Percentiles rank a stretch among this genome's conserved stretches.
phyloP scores from a whole-genome alignment of 1,140 invertebrate species.

The Laodelphax striatellus region DNA sequence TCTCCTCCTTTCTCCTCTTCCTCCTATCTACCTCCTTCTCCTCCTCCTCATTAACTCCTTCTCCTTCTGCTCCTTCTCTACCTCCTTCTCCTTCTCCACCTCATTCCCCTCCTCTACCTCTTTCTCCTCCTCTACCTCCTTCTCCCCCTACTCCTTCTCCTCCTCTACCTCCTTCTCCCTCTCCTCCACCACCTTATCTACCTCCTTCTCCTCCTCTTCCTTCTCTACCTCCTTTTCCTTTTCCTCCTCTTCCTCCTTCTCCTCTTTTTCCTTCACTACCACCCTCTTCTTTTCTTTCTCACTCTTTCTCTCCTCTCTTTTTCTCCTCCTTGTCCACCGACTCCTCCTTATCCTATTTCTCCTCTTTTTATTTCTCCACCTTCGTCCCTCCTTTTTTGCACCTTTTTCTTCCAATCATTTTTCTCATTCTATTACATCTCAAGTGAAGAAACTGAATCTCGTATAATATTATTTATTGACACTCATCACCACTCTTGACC shows the following conservation, averaged over 20 bases:
- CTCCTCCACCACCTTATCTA: too few species aligned
- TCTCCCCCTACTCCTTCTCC: neutral
- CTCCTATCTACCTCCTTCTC: neutral
- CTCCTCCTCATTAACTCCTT: neutral
- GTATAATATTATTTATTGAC: too few species aligned
- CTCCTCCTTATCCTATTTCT: neutral
- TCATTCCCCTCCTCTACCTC: too few species aligned
- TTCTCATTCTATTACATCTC: too few species aligned
- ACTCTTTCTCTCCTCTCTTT: neutral
- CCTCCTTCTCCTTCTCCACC: too few species aligned
- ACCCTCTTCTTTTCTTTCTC: conserved; percentile 3
- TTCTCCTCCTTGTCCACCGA: neutral
- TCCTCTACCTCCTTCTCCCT: neutral
- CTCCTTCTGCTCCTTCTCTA: neutral
- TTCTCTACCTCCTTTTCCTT: neutral
- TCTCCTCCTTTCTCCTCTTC: neutral
- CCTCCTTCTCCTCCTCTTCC: neutral
- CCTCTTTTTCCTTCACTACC: too few species aligned
- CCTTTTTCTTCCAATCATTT: too few species aligned
- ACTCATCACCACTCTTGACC: too few species aligned
- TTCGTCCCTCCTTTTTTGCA: too few species aligned
- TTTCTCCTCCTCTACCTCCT: neutral
- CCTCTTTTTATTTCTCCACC: neutral
- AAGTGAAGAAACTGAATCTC: too few species aligned
- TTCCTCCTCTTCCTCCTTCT: too few species aligned